Base-by-base conservation (phyloP, 30 jellyfish, hydroid and myxozoan genomes). In the Euphysa ruthae region DNA sequence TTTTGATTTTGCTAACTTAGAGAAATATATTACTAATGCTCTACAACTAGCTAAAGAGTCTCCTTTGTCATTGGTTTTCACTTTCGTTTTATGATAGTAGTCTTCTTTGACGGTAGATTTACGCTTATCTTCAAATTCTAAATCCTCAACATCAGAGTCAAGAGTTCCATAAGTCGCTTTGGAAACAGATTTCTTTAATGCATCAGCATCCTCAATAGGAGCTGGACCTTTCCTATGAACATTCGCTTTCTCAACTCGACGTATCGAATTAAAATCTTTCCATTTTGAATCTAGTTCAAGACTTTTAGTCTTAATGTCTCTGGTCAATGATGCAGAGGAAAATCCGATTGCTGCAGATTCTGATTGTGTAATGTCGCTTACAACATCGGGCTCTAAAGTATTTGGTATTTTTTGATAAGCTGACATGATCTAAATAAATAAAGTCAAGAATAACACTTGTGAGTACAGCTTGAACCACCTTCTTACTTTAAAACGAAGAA, bases 201-300 rank as follows among this genome's bases (percentile, higher is more conserved):
- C 61, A 22, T 81, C 98, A 1, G 93, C 79, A 30, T 90, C 98
- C 60, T 90, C 98, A 20, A 90, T 90, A 2, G 98, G 98, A 25
- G 98, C 98, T 5, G 98, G 98, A 0, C 98, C 98, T 50, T 90
- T 90, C 15, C 98, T 82, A 51, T 90, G 70, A 46, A 54, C 68
- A 63, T 75, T 74, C 24, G 89, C 57, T 51, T 90, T 90, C 52
- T 90, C 98, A 30, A 71, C 64, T 32, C 98, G 43, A 21, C 93
- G 76, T 51, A 74, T 85, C 26, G 90, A 61, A 51, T 93, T 73
- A 71, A 78, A 90, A 32, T 70, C 79, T 71, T 90, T 73, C 98
- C 98, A 90, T 81, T 81, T 76, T 20, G 85, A 66, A 13, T 64
- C 83, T 6, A 81, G 82, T 16, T 57, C 94, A 28, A 79, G 42